phyloP scores from a whole-genome alignment of 1,140 invertebrate genomes.

The Conus betulinus region DNA sequence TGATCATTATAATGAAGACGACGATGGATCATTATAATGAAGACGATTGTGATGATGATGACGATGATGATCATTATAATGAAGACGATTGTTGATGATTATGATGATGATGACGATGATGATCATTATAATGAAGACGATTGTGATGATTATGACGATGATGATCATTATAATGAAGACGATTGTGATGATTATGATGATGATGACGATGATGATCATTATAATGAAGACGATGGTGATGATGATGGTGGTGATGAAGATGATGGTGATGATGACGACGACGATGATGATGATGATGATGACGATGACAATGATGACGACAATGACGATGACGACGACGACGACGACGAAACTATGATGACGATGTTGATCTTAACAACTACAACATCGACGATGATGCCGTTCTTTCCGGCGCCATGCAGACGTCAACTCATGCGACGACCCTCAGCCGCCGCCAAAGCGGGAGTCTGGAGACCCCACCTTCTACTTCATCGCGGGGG shows the following conservation, averaged over 20 bases:
- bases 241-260: constrained; percentile 27
- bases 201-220: not conserved
- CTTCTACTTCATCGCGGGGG: constrained; percentile 32
- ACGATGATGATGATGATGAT: too few relatives aligned
- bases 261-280: not conserved
- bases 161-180: not conserved
- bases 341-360: too few relatives aligned
- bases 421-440: constrained; percentile 42
- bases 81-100: constrained; percentile 4
- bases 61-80: not conserved
- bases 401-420: too few relatives aligned
- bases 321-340: too few relatives aligned
- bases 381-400: too few relatives aligned
- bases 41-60: too few relatives aligned
- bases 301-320: too few relatives aligned
- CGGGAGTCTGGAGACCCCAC: not conserved
- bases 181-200: too few relatives aligned
- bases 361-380: too few relatives aligned
- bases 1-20: constrained; percentile 18
- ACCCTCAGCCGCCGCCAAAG: constrained; percentile 1
- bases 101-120: constrained; percentile 32
- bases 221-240: constrained; percentile 1
- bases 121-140: too few relatives aligned
- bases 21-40: not conserved
- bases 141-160: not conserved